Evolutionary conservation across 2,797 vertebrate genomes (phyloP), one percentile per base, ranked within the genome.

Genomic region (Tiaroga cobitis): DNA sequence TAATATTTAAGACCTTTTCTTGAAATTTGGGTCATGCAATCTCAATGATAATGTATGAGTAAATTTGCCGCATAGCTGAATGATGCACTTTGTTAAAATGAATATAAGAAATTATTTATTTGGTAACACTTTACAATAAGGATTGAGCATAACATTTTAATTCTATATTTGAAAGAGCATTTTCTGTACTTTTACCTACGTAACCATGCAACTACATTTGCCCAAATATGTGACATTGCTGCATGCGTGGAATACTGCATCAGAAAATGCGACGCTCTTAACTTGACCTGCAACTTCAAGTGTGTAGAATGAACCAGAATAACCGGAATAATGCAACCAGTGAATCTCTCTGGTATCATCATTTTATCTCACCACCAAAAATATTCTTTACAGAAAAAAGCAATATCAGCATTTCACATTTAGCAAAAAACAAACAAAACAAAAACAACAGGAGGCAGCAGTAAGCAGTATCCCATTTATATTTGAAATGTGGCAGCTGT

Each of bases 271-370:
- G 39, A n/a, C 2, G 7, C 74, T 56, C 21, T 77, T 77, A 77
- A 39, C 34, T 26, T 61, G 34, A 61, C 39, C 59, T 79, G 9
- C 5, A 16, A 19, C 29, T 63, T 18, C 56, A 16, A 63, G 9
- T 43, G 16, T 63, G n/a, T 63, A 43, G n/a, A 79, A 79, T 19
- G 9, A 46, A 79, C 56, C 18, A 29, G 76, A 79, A 65, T 61
- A 79, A 63, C 56, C 34, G 8, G 34, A 63, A 61, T 11, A 21
- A 43, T 54, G 4, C 9, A 19, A 75, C 8, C 5, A 18, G 13
- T 16, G 43, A 74, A 21, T 19, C 9, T 75, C 9, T 13, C 9
- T n/a, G 24, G 26, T 65, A 15, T 32, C 10, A 13, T 59, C 29
- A 63, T 32, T 65, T 32, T 32, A 32, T 65, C 29, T 18, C 63